phyloP scores from a whole-genome alignment of 2,888 invertebrate species.

The Drosophila yooni region DNA sequence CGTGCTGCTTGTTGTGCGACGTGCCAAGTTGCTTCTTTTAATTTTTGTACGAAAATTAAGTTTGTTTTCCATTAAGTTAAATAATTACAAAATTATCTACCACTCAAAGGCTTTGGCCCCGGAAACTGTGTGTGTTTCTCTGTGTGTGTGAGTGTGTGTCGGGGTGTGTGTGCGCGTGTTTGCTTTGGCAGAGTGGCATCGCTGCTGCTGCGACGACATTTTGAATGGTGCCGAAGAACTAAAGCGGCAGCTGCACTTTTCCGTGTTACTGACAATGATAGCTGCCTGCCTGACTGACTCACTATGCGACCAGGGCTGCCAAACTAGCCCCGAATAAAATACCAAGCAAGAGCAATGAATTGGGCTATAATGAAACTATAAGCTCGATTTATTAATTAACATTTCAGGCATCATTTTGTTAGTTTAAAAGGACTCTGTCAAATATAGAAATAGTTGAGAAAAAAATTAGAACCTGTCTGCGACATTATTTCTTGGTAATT shows the following conservation, averaged over 20 bases:
- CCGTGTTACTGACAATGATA: slow-evolving; percentile 74
- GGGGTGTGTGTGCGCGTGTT: slow-evolving; percentile 21
- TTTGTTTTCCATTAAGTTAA: slow-evolving; percentile 81
- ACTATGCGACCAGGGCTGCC: slow-evolving; percentile 60
- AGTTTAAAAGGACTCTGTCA: not conserved
- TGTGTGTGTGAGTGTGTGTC: slow-evolving; percentile 9
- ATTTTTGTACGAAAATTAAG: slow-evolving; percentile 74
- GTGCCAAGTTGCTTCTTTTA: slow-evolving; percentile 52
- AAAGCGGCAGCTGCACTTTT: slow-evolving; percentile 70
- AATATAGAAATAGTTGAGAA: not conserved
- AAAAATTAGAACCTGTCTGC: not conserved
- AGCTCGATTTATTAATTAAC: not conserved
- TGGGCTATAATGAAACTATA: not conserved
- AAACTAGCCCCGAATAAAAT: not conserved
- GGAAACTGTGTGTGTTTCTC: slow-evolving; percentile 1
- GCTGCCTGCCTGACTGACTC: slow-evolving; percentile 62
- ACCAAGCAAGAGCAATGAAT: not conserved
- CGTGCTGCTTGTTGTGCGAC: slow-evolving; percentile 17
- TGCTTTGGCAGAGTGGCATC: slow-evolving; percentile 48
- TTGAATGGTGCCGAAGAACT: slow-evolving; percentile 29
- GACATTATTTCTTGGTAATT: not conserved
- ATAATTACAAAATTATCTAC: slow-evolving; percentile 80
- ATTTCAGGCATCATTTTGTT: not conserved
- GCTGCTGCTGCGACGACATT: slow-evolving; percentile 44
- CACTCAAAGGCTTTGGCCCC: slow-evolving; percentile 59